phyloP scores from a whole-genome alignment of 2,888 invertebrate species.

The Nomada ferruginata region DNA sequence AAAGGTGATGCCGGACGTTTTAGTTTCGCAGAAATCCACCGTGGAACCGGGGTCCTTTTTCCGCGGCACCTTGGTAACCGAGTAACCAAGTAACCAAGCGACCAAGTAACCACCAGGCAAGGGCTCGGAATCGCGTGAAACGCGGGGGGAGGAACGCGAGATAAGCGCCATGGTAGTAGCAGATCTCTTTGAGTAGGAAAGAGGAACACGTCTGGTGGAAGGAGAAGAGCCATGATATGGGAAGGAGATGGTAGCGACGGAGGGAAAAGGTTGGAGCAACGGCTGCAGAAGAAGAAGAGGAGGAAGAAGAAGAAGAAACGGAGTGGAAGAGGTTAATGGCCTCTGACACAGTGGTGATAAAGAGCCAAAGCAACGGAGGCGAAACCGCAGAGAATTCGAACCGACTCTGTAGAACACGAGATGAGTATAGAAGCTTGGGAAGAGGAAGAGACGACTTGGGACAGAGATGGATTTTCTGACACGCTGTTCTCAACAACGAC shows the following conservation, averaged over 20 bases:
- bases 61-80: conserved; percentile 66
- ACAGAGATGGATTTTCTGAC: neutral
- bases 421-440: conserved; percentile 21
- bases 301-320: conserved; percentile 61
- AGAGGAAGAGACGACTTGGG: neutral
- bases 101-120: conserved; percentile 65
- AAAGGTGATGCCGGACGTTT: too few relatives aligned
- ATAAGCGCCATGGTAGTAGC: conserved; percentile 55
- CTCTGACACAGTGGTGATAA: conserved; percentile 68
- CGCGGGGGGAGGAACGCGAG: conserved; percentile 50
- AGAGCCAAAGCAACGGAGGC: conserved; percentile 65
- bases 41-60: conserved; percentile 51
- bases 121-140: conserved; percentile 50
- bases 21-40: conserved; percentile 37
- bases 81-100: conserved; percentile 76
- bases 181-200: conserved; percentile 28
- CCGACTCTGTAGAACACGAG: conserved; percentile 47
- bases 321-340: conserved; percentile 66
- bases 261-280: neutral
- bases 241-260: neutral
- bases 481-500: neutral
- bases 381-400: conserved; percentile 65
- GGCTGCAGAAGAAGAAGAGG: conserved; percentile 20
- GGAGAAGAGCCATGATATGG: neutral
- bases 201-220: neutral